A percentile compares a stretch with the other conserved stretches of the same genome.
phyloP scores from a whole-genome alignment of 2,888 invertebrate species.

The Pseudolycoriella hygida region DNA sequence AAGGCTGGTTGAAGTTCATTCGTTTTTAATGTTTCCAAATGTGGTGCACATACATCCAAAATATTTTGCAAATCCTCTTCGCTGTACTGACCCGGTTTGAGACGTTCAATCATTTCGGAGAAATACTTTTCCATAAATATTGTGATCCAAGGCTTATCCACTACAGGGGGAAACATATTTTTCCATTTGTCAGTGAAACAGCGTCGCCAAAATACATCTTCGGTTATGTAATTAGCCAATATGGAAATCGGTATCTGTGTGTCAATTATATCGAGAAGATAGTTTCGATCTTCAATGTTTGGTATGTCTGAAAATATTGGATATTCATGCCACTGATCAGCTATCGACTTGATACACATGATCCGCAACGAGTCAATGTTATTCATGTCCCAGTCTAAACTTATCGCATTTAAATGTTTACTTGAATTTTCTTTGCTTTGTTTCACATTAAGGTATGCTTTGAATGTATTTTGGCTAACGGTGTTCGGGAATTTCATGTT shows the following conservation, averaged over 20 bases:
- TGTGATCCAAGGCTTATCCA: conserved; percentile 21
- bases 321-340: conserved; percentile 19
- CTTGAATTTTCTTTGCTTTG: conserved; percentile 2
- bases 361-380: conserved; percentile 15
- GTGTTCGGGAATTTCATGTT: conserved; percentile 18
- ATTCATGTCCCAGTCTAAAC: conserved; percentile 16
- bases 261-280: conserved; percentile 23
- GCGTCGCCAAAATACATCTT: conserved; percentile 26
- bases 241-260: conserved; percentile 22
- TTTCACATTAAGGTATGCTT: conserved; percentile 19
- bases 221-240: conserved; percentile 22
- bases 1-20: conserved; percentile 22
- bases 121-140: conserved; percentile 29
- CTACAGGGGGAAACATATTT: conserved; percentile 13
- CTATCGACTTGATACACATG: conserved; percentile 23
- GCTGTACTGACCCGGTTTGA: conserved; percentile 24
- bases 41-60: conserved; percentile 24
- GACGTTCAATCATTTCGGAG: conserved; percentile 26
- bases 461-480: conserved; percentile 23
- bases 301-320: neutral
- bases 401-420: conserved; percentile 10
- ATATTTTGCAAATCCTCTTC: conserved; percentile 20
- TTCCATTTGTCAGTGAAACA: conserved; percentile 23
- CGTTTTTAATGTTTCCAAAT: conserved; percentile 25
- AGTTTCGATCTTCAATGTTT: conserved; percentile 26